Conservation (phyloP, 1,140 invertebrate genomes). For the Heliconius hewitsoni region DNA sequence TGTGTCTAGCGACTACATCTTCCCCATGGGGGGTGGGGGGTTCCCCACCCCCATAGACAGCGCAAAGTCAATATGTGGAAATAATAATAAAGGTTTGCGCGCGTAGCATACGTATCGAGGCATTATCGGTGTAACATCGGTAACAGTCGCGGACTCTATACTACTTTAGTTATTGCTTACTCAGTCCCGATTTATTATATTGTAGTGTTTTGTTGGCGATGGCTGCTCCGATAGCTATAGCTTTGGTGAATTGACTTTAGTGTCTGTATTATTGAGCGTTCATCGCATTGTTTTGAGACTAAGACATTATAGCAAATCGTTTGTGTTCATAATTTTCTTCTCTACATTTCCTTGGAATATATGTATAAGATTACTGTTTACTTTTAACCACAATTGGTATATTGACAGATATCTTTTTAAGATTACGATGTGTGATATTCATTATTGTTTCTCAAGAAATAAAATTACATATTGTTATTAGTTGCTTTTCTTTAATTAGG, state of each 20-base stretch:
- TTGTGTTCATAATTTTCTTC: background rate
- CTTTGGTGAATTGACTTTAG: slow-evolving; percentile 15
- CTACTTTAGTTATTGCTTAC: slow-evolving; percentile 60
- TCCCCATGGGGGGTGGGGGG: slow-evolving; percentile 31
- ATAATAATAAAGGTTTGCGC: slow-evolving; percentile 73
- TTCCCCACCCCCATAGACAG: slow-evolving; percentile 51
- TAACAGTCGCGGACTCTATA: slow-evolving; percentile 40
- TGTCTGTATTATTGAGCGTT: slow-evolving; percentile 2
- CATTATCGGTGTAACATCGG: slow-evolving; percentile 58
- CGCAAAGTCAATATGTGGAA: slow-evolving; percentile 77
- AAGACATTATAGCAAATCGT: background rate
- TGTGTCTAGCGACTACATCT: slow-evolving; percentile 69
- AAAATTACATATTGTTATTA: no score
- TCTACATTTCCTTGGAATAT: background rate
- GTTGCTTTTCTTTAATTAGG: no score
- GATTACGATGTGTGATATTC: no score
- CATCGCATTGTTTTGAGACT: background rate
- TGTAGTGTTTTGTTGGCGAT: slow-evolving; percentile 29
- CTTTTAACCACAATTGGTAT: background rate
- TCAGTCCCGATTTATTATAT: slow-evolving; percentile 45
- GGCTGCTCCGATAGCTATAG: slow-evolving; percentile 19
- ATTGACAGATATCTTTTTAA: no score
- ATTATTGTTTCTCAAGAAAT: no score
- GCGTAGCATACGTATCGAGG: slow-evolving; percentile 64
- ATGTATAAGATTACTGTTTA: background rate